Evolutionary conservation across 2,797 vertebrate genomes (phyloP), one percentile per base, ranked within the genome.

Genomic region (Bradypodion ventrale): DNA sequence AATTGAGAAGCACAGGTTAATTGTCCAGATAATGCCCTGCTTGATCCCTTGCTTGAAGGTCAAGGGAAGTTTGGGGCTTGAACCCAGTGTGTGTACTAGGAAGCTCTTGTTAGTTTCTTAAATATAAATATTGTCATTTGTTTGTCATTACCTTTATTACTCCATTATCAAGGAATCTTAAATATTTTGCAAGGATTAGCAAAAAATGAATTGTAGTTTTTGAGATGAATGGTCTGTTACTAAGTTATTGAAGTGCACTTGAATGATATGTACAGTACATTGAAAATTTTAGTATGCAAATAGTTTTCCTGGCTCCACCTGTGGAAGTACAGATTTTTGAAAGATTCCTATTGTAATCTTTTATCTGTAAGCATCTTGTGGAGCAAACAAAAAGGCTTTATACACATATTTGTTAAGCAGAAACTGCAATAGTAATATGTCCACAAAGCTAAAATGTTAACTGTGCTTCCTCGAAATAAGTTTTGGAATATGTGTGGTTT

Each of bases 371-470:
- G 15, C 16, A 46, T 80, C 32, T 80, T 63, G 46, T 40, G 27
- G 19, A 16, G 16, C 23, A 56, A 4, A 52, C 79, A 56, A 46
- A 79, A 85, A 56, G 44, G 32, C 3, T 8, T 88, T 75, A 81
- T 75, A 0, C 35, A 83, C 32, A 46, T 52, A 88, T 87, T 60
- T 68, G 73, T 0, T 52, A 0, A 8, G 79, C 35, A 68, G n/a
- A n/a, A n/a, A n/a, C n/a, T n/a, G n/a, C 9, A 16, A 35, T 88
- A 79, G 66, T 73, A 84, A 62, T 44, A 46, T 32, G 60, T n/a
- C 86, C 89, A 82, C 27, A 82, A 89, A 90, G 79, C 75, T 83
- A 82, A 88, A 87, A 66, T 59, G 16, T 25, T 6, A 15, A 16
- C 16, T 4, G 1, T 35, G 3, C 6, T 32, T n/a, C 23, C 19